A percentile compares a stretch with the other conserved stretches of the same genome.
Conservation (phyloP, 2,113 vertebrate genomes). For the Hemiscyllium ocellatum region DNA sequence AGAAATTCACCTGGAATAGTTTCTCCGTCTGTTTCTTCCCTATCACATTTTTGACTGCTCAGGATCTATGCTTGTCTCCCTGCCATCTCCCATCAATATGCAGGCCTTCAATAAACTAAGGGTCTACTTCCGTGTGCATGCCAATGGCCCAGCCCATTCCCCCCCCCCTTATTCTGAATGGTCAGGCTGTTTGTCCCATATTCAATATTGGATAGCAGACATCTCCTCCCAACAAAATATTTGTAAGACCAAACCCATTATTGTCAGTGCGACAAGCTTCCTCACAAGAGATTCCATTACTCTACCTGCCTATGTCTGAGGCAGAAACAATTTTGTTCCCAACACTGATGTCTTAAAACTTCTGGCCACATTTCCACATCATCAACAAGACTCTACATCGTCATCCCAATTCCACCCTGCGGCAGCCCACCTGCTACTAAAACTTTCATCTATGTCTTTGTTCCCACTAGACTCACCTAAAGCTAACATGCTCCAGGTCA, state of each 20-base stretch:
- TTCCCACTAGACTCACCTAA: too few relatives aligned
- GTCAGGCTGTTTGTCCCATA: too few relatives aligned
- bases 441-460: too few relatives aligned
- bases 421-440: too few relatives aligned
- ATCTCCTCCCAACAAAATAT: background rate
- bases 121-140: background rate
- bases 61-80: background rate
- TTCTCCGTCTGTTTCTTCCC: background rate
- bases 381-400: too few relatives aligned
- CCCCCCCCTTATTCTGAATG: too few relatives aligned
- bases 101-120: too few relatives aligned
- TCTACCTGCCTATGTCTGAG: background rate
- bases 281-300: background rate
- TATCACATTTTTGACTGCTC: background rate
- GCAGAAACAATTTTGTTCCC: background rate
- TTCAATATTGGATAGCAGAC: background rate
- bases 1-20: background rate
- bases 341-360: background rate
- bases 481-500: too few relatives aligned
- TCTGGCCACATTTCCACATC: too few relatives aligned
- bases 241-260: background rate
- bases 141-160: background rate
- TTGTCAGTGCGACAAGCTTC: background rate
- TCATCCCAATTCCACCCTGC: too few relatives aligned
- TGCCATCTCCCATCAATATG: too few relatives aligned